Conservation (phyloP, 2,113 vertebrate genomes). For the Miniopterus natalensis region DNA sequence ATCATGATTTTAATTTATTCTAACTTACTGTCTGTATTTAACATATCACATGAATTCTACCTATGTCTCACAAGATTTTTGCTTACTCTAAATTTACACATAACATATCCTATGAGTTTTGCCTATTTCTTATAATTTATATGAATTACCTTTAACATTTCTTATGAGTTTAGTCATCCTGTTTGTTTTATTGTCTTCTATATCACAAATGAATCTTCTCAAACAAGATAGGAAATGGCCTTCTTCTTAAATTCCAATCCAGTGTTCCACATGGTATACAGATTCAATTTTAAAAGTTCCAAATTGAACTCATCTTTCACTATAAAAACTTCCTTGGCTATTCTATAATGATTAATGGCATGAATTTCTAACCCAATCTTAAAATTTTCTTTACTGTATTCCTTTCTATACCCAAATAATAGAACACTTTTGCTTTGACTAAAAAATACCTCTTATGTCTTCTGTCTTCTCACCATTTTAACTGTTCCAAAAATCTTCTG, state of each 20-base stretch:
- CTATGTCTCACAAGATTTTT: not conserved
- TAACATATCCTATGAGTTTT: not conserved
- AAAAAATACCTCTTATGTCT: not conserved
- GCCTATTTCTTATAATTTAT: not conserved
- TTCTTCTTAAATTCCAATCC: constrained; percentile 4
- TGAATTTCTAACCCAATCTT: not conserved
- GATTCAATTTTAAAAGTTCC: not conserved
- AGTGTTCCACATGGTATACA: not conserved
- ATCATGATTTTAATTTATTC: constrained; percentile 6
- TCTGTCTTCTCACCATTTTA: not conserved
- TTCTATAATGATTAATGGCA: not conserved
- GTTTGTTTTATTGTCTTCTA: not conserved
- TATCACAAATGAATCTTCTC: constrained; percentile 6
- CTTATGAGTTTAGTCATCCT: not conserved
- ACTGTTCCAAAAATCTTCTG: not conserved
- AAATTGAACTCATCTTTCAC: not conserved
- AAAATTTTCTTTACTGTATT: not conserved
- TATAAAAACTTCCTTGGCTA: not conserved
- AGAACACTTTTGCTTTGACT: not conserved
- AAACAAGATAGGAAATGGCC: not conserved
- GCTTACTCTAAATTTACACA: not conserved
- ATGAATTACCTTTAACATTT: not conserved
- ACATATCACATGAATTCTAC: not conserved
- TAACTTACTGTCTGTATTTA: not conserved
- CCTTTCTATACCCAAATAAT: not conserved